A percentile compares a stretch with the other conserved stretches of the same genome.
Evolutionary conservation across 2,797 vertebrate genomes (phyloP).

Genomic region (Gadopsis marmoratus): DNA sequence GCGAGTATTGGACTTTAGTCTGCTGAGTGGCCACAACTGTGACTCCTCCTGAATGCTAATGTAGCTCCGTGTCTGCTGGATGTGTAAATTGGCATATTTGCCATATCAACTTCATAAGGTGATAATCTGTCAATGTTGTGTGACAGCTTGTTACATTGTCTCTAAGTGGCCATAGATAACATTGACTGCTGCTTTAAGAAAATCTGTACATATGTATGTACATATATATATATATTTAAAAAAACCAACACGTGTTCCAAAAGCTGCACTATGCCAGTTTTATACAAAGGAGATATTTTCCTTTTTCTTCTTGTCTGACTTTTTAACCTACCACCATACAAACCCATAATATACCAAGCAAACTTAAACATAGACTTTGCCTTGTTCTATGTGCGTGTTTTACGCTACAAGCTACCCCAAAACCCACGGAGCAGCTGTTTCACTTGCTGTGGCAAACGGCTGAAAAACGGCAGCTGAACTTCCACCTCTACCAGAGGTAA

Average conservation of each 20-base stretch:
- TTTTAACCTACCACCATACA: neutral
- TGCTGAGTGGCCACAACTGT: neutral
- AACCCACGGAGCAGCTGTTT: constrained; percentile 19
- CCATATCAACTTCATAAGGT: neutral
- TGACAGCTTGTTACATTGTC: too few relatives aligned
- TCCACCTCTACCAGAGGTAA: constrained; percentile 25
- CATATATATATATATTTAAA: too few relatives aligned
- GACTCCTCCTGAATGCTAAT: neutral
- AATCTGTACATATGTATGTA: too few relatives aligned
- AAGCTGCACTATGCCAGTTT: too few relatives aligned
- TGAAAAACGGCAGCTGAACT: constrained; percentile 25
- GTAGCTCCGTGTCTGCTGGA: neutral
- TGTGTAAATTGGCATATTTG: neutral
- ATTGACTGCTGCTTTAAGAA: too few relatives aligned
- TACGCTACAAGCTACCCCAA: neutral
- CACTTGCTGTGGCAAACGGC: constrained; percentile 1
- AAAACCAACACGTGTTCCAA: too few relatives aligned
- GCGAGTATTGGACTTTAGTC: neutral
- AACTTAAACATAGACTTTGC: too few relatives aligned
- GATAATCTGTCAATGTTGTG: neutral
- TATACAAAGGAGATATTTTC: neutral
- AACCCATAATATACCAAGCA: neutral
- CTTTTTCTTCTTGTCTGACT: neutral
- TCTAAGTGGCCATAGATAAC: too few relatives aligned
- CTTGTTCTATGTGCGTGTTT: neutral